Conservation (phyloP, 2,888 invertebrate genomes). For the Rhamphomyia laevipes region DNA sequence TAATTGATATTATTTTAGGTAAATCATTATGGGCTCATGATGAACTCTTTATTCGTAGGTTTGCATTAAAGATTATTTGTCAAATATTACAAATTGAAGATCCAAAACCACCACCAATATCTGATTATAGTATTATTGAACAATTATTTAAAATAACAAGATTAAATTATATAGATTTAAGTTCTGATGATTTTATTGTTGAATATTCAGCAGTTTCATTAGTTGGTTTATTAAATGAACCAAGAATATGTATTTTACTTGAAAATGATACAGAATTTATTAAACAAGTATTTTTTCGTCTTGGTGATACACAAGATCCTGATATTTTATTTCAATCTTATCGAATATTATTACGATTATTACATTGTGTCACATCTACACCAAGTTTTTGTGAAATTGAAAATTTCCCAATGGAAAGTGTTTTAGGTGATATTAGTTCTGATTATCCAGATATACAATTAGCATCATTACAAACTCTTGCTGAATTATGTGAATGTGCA, state of each 20-base stretch:
- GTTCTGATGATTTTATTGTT: conserved; percentile 5
- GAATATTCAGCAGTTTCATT: conserved; percentile 10
- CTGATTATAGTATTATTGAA: background rate
- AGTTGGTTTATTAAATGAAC: conserved; percentile 6
- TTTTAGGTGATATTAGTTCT: conserved; percentile 1
- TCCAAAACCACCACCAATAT: background rate
- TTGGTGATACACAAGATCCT: conserved; percentile 1
- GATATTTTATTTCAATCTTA: conserved; percentile 11
- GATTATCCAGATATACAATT: conserved; percentile 4
- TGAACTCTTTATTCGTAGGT: conserved; percentile 6
- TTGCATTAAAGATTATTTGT: conserved; percentile 10
- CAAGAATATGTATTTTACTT: conserved; percentile 4
- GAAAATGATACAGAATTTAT: conserved; percentile 1
- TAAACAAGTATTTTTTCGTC: background rate
- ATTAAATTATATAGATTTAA: background rate
- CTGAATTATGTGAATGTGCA: background rate
- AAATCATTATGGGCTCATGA: conserved; percentile 4
- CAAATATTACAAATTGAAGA: conserved; percentile 4
- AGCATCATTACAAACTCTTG: background rate
- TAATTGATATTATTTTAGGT: conserved; percentile 5
- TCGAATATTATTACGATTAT: conserved; percentile 6
- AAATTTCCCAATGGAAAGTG: conserved; percentile 7
- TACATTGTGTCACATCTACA: background rate
- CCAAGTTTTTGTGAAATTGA: conserved; percentile 1
- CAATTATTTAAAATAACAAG: conserved; percentile 1